phyloP scores from a whole-genome alignment of 2,797 vertebrate genomes.

The Astyanax mexicanus region DNA sequence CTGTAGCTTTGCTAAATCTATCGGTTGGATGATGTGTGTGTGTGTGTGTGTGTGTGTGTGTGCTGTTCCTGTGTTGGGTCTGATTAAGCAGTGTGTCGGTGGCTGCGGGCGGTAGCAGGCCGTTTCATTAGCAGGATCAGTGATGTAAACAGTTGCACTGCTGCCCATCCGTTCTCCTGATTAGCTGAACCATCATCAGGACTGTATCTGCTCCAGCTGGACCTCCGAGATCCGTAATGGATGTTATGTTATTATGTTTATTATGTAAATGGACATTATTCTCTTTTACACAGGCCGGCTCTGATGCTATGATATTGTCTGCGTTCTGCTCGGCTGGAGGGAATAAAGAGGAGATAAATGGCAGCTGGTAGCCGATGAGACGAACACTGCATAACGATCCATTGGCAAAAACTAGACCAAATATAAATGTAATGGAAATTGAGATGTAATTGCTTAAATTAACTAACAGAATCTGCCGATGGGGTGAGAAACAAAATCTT shows the following conservation, averaged over 20 bases:
- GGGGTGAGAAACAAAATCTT: too few species aligned
- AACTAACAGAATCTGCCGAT: too few species aligned
- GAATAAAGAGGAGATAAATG: conserved; percentile 31
- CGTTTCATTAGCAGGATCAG: conserved; percentile 58
- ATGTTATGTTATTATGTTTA: conserved; percentile 56
- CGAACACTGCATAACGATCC: too few species aligned
- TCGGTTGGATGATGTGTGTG: not conserved
- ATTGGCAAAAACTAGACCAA: too few species aligned
- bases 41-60: too few species aligned
- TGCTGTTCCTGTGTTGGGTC: not conserved
- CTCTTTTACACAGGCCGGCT: conserved; percentile 52
- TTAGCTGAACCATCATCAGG: conserved; percentile 60
- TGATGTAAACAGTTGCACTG: conserved; percentile 59
- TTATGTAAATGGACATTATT: conserved; percentile 55
- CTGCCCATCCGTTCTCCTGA: conserved; percentile 60
- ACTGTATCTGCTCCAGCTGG: conserved; percentile 58
- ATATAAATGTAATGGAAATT: too few species aligned
- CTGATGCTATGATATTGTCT: conserved; percentile 39
- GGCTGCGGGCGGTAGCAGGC: conserved; percentile 47
- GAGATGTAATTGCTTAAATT: too few species aligned
- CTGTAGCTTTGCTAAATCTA: too few species aligned
- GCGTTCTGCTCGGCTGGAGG: conserved; percentile 36
- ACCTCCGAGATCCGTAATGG: conserved; percentile 60
- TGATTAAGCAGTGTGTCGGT: conserved; percentile 37
- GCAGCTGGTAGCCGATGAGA: not conserved